phyloP scores from a whole-genome alignment of 2,113 vertebrate genomes.

The Anolis carolinensis region DNA sequence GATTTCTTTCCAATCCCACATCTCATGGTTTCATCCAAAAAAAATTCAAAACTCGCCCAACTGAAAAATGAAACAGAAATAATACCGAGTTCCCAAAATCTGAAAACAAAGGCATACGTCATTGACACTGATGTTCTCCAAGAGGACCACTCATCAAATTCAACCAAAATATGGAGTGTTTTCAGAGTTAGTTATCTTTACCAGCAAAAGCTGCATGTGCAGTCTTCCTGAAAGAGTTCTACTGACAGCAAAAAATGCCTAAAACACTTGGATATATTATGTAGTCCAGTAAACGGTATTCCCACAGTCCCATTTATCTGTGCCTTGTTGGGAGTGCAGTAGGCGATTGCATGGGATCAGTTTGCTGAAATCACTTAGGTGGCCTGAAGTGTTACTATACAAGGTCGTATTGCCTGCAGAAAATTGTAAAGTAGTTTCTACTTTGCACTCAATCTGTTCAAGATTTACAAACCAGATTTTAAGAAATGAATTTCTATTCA shows the following conservation, averaged over 20 bases:
- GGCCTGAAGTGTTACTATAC: neutral
- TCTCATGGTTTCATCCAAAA: neutral
- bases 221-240: too few relatives aligned
- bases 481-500: too few relatives aligned
- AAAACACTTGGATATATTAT: neutral
- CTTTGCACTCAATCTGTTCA: neutral
- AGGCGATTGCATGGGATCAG: neutral
- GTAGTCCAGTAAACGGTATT: neutral
- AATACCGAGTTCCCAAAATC: too few relatives aligned
- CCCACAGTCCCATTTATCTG: neutral
- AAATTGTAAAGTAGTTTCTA: neutral
- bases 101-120: too few relatives aligned
- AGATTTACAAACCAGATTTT: too few relatives aligned
- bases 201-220: too few relatives aligned
- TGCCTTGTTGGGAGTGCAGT: neutral
- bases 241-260: neutral
- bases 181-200: too few relatives aligned
- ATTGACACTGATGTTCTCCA: too few relatives aligned
- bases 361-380: neutral
- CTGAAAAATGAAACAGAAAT: too few relatives aligned
- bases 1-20: neutral
- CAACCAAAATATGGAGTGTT: too few relatives aligned
- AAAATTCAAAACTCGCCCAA: too few relatives aligned
- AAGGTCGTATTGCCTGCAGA: neutral
- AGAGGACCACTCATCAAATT: too few relatives aligned